A percentile compares a stretch with the other conserved stretches of the same genome.
Conservation (phyloP, 2,888 invertebrate species). For the Orthosia gracilis region DNA sequence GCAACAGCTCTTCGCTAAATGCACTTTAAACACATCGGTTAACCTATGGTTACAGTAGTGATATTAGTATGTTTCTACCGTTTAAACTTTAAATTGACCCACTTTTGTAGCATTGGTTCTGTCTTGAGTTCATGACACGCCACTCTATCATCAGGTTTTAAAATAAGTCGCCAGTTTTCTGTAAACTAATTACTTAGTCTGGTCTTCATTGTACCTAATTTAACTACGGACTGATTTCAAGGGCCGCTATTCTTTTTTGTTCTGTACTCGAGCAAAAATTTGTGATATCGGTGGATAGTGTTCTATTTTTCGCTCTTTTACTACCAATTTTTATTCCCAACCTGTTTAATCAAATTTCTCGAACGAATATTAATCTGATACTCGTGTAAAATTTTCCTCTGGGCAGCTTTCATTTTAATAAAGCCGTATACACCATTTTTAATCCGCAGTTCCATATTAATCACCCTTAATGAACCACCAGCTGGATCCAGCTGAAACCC, state of each 20-base stretch:
- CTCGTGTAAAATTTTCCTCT: neutral
- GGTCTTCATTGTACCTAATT: neutral
- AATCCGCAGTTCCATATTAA: slow-evolving; percentile 39
- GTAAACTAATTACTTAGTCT: slow-evolving; percentile 8
- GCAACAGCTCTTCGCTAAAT: neutral
- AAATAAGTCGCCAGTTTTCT: slow-evolving; percentile 6
- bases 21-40: neutral
- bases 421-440: slow-evolving; percentile 13
- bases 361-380: slow-evolving; percentile 13
- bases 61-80: neutral
- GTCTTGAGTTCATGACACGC: slow-evolving; percentile 25
- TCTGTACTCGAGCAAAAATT: neutral
- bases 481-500: slow-evolving; percentile 38
- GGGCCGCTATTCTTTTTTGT: neutral
- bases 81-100: slow-evolving; percentile 12
- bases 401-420: slow-evolving; percentile 20
- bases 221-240: neutral
- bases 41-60: no score
- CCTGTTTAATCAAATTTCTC: slow-evolving; percentile 8
- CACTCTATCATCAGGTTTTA: slow-evolving; percentile 25
- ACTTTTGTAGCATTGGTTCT: slow-evolving; percentile 24
- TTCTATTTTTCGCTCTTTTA: neutral
- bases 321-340: neutral
- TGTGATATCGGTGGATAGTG: neutral
- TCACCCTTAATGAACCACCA: slow-evolving; percentile 38